Base-by-base conservation (phyloP, 1,140 invertebrate genomes). In the Lerema accius region DNA sequence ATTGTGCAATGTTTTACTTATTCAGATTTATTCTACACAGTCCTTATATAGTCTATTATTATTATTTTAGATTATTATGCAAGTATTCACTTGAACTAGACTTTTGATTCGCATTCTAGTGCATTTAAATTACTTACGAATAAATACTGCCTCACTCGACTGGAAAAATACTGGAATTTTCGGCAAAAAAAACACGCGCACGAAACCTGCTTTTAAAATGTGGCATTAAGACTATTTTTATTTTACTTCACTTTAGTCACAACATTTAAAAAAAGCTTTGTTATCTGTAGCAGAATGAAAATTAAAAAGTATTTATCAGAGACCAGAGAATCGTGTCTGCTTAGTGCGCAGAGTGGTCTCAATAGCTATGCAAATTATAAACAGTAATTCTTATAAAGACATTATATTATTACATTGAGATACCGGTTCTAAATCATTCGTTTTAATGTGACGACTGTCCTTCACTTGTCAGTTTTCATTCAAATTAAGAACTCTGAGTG, bases 401-500 rank as follows among this genome's bases (percentile, higher is more conserved):
- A n/a, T n/a, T n/a, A n/a, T n/a, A n/a, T n/a, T n/a, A n/a, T n/a
- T n/a, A n/a, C n/a, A n/a, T n/a, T n/a, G n/a, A n/a, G n/a, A n/a
- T 23, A 23, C 19, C 5, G 19, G 19, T 23, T 23, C 19, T 5
- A 23, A 23, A 23, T 23, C 19, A 23, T 5, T 23, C 5, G 5
- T 3, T 23, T 23, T 23, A 2, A 23, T 23, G 2, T 23, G 19
- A 23, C 19, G 19, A 3, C 19, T 23, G 19, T 23, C 19, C 19
- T 23, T 23, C 19, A 5, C 19, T 23, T 45, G 42, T 45, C 10
- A n/a, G 5, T 45, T 11, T n/a, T n/a, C n/a, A 17, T n/a, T 45
- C 17, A 23, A 45, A 45, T 17, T 45, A 45, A n/a, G 16, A 17
- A 45, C 17, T n/a, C n/a, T n/a, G n/a, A n/a, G n/a, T n/a, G n/a